phyloP scores from a whole-genome alignment of 1,140 invertebrate species.

The Drosophila ironensis region DNA sequence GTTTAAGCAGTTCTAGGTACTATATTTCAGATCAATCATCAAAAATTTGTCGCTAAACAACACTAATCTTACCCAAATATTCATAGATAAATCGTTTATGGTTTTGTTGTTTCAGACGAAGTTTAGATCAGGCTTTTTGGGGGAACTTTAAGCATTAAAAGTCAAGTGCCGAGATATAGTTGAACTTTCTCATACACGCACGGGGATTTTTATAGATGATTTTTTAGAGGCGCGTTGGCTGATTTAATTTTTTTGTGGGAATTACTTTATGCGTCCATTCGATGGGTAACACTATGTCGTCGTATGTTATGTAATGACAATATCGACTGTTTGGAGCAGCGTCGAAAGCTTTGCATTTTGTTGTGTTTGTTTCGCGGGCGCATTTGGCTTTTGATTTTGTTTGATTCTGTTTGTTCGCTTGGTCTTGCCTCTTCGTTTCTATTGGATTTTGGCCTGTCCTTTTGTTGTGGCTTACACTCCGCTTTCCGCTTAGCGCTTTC shows the following conservation, averaged over 20 bases:
- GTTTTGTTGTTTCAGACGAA: constrained; percentile 41
- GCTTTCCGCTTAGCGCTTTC: too few relatives aligned
- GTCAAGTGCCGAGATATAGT: constrained; percentile 18
- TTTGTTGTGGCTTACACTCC: constrained; percentile 1
- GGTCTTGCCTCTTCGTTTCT: constrained; percentile 2
- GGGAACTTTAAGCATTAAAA: constrained; percentile 31
- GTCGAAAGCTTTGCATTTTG: constrained; percentile 72
- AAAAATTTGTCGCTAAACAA: not conserved
- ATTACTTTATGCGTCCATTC: constrained; percentile 37
- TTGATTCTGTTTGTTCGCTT: constrained; percentile 2
- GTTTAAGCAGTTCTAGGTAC: not conserved
- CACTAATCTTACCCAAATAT: constrained; percentile 76
- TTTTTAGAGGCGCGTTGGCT: not conserved
- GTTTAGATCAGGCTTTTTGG: constrained; percentile 26
- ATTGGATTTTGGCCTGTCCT: not conserved
- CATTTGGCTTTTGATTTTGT: constrained; percentile 57
- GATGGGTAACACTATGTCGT: constrained; percentile 39
- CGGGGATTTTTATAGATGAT: constrained; percentile 10
- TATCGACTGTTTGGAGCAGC: constrained; percentile 57
- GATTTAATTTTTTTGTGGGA: constrained; percentile 8
- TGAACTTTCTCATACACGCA: constrained; percentile 24
- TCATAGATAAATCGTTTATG: constrained; percentile 74
- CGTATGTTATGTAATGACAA: constrained; percentile 37
- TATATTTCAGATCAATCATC: not conserved
- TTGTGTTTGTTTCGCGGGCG: constrained; percentile 69